Evolutionary conservation across 2,113 vertebrate genomes (phyloP).

Genomic region (Platysteira castanea): DNA sequence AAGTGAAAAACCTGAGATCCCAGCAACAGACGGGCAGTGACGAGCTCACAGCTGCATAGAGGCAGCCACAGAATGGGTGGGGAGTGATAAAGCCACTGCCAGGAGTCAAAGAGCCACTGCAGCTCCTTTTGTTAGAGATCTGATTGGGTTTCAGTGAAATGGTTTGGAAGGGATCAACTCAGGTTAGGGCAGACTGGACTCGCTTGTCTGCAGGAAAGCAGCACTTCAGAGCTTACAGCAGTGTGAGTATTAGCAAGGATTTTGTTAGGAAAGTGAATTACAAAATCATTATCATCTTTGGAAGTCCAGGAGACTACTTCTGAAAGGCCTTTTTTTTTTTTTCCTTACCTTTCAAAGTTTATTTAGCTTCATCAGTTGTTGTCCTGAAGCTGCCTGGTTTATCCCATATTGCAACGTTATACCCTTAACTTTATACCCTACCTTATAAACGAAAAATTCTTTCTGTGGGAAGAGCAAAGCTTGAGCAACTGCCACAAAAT

Average conservation of each 20-base stretch:
- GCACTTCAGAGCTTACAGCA: not conserved
- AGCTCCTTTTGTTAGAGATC: not conserved
- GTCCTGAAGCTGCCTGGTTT: not conserved
- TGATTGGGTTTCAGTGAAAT: not conserved
- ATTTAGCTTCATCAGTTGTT: not conserved
- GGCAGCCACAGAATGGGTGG: not conserved
- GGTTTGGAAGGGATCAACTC: not conserved
- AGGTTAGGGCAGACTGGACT: not conserved
- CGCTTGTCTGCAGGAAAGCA: not conserved
- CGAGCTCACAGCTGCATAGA: accelerated
- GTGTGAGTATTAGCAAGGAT: not conserved
- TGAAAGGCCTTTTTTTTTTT: not conserved
- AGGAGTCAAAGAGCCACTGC: not conserved
- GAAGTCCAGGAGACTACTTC: not conserved
- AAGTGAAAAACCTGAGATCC: not conserved
- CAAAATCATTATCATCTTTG: not conserved
- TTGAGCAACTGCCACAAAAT: not conserved
- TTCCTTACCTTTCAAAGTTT: not conserved
- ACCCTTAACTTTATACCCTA: not conserved
- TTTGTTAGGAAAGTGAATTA: not conserved
- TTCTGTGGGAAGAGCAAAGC: not conserved
- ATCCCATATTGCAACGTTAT: not conserved
- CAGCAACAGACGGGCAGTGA: not conserved
- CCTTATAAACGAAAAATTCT: not conserved
- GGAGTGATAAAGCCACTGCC: not conserved